phyloP scores from a whole-genome alignment of 2,888 invertebrate species.

The Phalera bucephala region DNA sequence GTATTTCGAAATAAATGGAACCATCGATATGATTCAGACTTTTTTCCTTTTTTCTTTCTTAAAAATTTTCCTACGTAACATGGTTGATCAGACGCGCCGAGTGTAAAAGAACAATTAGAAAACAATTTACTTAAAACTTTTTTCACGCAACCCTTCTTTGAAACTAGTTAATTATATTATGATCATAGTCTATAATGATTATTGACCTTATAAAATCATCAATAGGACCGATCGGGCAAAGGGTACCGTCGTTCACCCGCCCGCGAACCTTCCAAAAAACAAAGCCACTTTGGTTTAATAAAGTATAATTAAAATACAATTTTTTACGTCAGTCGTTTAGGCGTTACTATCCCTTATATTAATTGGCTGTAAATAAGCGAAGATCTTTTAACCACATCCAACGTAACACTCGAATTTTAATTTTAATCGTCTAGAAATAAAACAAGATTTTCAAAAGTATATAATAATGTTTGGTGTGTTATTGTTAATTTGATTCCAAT shows the following conservation, averaged over 20 bases:
- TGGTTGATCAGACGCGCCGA: slow-evolving; percentile 31
- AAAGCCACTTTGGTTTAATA: slow-evolving; percentile 76
- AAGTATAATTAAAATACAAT: slow-evolving; percentile 76
- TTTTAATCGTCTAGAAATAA: no score
- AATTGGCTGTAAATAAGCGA: no score
- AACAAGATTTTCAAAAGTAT: no score
- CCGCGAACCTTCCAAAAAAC: slow-evolving; percentile 60
- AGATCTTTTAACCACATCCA: no score
- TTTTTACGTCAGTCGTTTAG: slow-evolving; percentile 73
- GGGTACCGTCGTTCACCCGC: slow-evolving; percentile 56
- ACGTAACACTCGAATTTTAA: no score
- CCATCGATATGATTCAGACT: slow-evolving; percentile 48
- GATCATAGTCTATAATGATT: slow-evolving; percentile 75
- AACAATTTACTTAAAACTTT: slow-evolving; percentile 30
- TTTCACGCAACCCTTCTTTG: slow-evolving; percentile 42
- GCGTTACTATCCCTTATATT: slow-evolving; percentile 61
- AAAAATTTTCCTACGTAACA: slow-evolving; percentile 32
- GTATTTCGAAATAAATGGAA: slow-evolving; percentile 68
- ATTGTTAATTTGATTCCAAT: no score
- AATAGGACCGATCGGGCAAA: slow-evolving; percentile 67
- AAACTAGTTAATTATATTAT: slow-evolving; percentile 76
- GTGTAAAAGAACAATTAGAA: slow-evolving; percentile 33
- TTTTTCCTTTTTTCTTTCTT: slow-evolving; percentile 36
- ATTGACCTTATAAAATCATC: slow-evolving; percentile 81
- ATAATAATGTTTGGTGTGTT: no score